Percentiles rank a stretch among this genome's conserved stretches.
These are phyloP conservation scores for Xenentodon cancila DNA, from an alignment of 2,797 vertebrate species.

Conservation along the genomic window DNA sequence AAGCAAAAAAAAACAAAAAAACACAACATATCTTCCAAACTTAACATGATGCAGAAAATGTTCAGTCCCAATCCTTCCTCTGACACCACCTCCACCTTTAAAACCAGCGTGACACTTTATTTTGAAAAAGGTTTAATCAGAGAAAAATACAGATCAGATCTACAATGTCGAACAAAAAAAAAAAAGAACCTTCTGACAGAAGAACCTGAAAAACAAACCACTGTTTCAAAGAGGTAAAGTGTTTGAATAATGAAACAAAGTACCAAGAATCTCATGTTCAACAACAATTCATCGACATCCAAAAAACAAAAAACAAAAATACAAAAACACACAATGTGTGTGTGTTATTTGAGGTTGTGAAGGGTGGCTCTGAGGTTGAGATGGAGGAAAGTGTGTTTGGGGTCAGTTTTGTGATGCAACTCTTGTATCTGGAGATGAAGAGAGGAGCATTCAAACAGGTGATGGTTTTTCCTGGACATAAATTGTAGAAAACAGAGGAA, in stretches of 20 bases:
- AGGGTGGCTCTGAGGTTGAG: conserved; percentile 87
- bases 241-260: not conserved
- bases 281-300: no score
- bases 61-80: conserved; percentile 37
- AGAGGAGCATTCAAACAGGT: conserved; percentile 86
- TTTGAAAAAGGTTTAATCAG: conserved; percentile 23
- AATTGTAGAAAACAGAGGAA: not conserved
- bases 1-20: no score
- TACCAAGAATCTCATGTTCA: not conserved
- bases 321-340: no score
- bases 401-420: conserved; percentile 80
- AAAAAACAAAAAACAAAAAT: not conserved
- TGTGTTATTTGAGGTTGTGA: conserved; percentile 71
- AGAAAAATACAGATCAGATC: conserved; percentile 15
- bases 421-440: conserved; percentile 87
- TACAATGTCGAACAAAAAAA: conserved; percentile 13
- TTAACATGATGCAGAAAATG: conserved; percentile 42
- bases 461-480: conserved; percentile 80
- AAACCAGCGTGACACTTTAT: conserved; percentile 32
- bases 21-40: conserved; percentile 35
- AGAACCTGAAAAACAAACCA: conserved; percentile 6
- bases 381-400: conserved; percentile 82
- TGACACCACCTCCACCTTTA: no score
- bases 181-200: conserved; percentile 14
- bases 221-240: conserved; percentile 7